A percentile compares a stretch with the other conserved stretches of the same genome.
These are phyloP conservation scores for human (Homo sapiens) DNA, from an alignment of 2,113 vertebrate genomes.

Conservation along the genomic window DNA sequence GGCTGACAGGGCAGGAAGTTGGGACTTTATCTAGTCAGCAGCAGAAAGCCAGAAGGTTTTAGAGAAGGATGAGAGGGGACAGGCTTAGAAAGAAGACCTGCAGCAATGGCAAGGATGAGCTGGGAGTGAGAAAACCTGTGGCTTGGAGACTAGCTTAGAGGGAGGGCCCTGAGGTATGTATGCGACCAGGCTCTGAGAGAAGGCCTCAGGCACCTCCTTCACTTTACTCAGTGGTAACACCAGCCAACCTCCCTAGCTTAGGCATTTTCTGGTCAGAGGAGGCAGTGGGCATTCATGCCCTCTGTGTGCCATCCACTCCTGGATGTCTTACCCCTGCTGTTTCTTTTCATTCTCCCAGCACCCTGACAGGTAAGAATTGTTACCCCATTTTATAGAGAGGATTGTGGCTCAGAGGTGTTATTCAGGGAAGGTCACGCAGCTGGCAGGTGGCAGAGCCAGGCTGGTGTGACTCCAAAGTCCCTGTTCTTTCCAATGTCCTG, in stretches of 20 bases:
- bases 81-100: neutral
- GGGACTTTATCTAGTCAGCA: neutral
- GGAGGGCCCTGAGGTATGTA: rapidly evolving
- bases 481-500: neutral
- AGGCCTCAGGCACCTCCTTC: neutral
- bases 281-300: too few species aligned
- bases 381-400: neutral
- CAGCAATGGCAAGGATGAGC: neutral
- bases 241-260: neutral
- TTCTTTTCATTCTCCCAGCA: rapidly evolving
- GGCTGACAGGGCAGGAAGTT: neutral
- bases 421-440: neutral
- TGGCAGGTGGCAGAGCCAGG: neutral
- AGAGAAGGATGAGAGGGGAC: neutral
- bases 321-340: rapidly evolving
- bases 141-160: neutral
- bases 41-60: neutral
- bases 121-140: neutral
- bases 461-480: too few species aligned
- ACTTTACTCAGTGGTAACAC: neutral
- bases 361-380: neutral
- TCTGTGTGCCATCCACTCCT: neutral
- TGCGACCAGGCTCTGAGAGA: neutral
- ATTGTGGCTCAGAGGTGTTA: neutral
- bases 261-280: neutral